Evolutionary conservation across 2,888 invertebrate genomes (phyloP).

Genomic region (Dichetophora obliterata): DNA sequence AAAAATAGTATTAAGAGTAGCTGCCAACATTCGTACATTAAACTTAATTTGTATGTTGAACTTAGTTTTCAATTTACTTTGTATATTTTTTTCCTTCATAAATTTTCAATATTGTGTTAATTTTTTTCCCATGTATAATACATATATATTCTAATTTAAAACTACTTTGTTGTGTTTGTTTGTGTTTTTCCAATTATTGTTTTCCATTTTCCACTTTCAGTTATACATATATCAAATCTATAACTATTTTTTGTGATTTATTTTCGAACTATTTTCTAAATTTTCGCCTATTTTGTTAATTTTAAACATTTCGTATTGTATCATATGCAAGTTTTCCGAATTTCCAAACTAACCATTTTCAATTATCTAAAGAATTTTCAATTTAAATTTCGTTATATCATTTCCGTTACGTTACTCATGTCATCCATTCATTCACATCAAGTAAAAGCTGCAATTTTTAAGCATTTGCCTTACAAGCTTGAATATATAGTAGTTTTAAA

Average conservation of each 20-base stretch:
- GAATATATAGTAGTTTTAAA: not conserved
- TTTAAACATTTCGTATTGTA: slow-evolving; percentile 26
- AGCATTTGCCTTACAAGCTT: not conserved
- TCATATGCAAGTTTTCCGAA: slow-evolving; percentile 14
- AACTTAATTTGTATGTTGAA: slow-evolving; percentile 19
- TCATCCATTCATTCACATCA: not conserved
- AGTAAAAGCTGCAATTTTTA: not conserved
- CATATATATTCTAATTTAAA: slow-evolving; percentile 23
- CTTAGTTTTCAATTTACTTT: slow-evolving; percentile 17
- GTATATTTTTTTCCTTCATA: slow-evolving; percentile 24
- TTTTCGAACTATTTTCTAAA: slow-evolving; percentile 41
- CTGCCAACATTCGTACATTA: slow-evolving; percentile 16
- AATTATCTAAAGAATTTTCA: slow-evolving; percentile 22
- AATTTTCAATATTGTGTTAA: slow-evolving; percentile 36
- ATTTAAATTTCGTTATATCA: not conserved
- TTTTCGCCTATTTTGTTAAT: slow-evolving; percentile 27
- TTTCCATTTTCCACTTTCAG: slow-evolving; percentile 24
- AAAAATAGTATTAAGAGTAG: slow-evolving; percentile 23
- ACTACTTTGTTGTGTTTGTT: slow-evolving; percentile 34
- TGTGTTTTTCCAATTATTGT: slow-evolving; percentile 37
- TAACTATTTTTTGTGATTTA: slow-evolving; percentile 7
- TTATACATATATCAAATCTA: slow-evolving; percentile 13
- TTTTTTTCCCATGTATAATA: too few species aligned
- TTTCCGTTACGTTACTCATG: slow-evolving; percentile 28
- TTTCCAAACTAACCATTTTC: slow-evolving; percentile 35